These are phyloP conservation scores for Calliphora vomitoria DNA, from an alignment of 2,888 invertebrate genomes.

Conservation along the genomic window DNA sequence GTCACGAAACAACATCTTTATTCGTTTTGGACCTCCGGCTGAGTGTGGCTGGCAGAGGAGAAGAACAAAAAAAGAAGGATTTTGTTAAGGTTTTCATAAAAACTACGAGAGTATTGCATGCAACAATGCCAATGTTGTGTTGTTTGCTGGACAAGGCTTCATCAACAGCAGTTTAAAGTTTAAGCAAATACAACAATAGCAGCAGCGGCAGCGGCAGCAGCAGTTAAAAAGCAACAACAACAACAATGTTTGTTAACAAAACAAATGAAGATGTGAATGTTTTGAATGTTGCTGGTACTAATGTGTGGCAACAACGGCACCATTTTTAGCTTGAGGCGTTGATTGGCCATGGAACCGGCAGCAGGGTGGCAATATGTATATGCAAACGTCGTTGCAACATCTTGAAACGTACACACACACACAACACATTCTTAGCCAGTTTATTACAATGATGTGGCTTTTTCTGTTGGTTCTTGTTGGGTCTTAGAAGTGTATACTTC, in stretches of 20 bases:
- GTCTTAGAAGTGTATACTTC: neutral
- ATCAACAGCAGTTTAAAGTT: neutral
- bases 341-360: slow-evolving; percentile 79
- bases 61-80: slow-evolving; percentile 36
- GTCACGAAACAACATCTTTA: slow-evolving; percentile 84
- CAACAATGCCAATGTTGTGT: slow-evolving; percentile 76
- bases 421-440: slow-evolving; percentile 13
- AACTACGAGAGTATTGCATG: slow-evolving; percentile 76
- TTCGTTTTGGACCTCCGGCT: slow-evolving; percentile 80
- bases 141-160: slow-evolving; percentile 62
- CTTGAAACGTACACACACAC: slow-evolving; percentile 35
- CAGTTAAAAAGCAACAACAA: slow-evolving; percentile 13
- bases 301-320: slow-evolving; percentile 74
- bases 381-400: slow-evolving; percentile 70
- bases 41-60: slow-evolving; percentile 62
- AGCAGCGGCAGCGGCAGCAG: slow-evolving; percentile 32
- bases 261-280: slow-evolving; percentile 74
- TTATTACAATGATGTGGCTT: neutral
- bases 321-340: slow-evolving; percentile 78
- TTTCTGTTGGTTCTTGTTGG: neutral
- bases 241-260: slow-evolving; percentile 50
- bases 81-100: neutral
- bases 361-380: slow-evolving; percentile 78
- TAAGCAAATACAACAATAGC: slow-evolving; percentile 31
- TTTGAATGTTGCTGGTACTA: slow-evolving; percentile 71